These are phyloP conservation scores for Caenorhabditis sp. DNA, from an alignment of 2,888 invertebrate species.

Conservation along the genomic window DNA sequence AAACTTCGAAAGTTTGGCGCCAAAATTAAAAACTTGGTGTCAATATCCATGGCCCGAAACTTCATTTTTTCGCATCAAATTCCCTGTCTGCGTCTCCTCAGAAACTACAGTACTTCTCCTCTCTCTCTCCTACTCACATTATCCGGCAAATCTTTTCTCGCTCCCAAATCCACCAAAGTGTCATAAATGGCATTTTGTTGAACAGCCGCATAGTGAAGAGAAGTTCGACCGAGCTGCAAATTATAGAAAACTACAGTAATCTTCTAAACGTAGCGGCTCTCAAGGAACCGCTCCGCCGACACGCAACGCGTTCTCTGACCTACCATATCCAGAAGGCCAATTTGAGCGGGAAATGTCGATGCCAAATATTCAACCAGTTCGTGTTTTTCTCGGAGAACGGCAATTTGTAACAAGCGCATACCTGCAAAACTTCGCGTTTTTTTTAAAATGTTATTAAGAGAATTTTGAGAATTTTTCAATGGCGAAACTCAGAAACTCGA, in stretches of 20 bases:
- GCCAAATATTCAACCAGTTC: constrained; percentile 66
- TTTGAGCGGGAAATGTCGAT: constrained; percentile 44
- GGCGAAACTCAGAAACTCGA: no score
- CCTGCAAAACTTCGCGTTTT: constrained; percentile 37
- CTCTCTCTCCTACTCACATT: constrained; percentile 36
- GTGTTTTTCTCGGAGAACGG: constrained; percentile 65
- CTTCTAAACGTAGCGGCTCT: not conserved
- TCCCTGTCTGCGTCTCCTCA: no score
- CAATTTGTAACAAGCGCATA: constrained; percentile 60
- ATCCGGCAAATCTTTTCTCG: constrained; percentile 58
- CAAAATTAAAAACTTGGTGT: no score
- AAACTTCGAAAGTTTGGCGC: no score
- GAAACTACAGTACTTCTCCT: not conserved
- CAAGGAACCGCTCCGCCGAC: not conserved
- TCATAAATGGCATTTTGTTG: constrained; percentile 70
- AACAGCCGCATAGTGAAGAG: constrained; percentile 67
- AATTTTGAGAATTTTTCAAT: not conserved
- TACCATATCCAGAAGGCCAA: constrained; percentile 63
- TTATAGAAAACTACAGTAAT: not conserved
- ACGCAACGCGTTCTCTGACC: constrained; percentile 2
- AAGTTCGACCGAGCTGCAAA: constrained; percentile 62
- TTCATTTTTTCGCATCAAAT: no score
- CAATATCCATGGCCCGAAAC: no score
- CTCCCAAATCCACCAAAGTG: constrained; percentile 66
- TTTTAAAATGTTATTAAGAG: not conserved